Evolutionary conservation across 23 tunicate species (phyloP).

Genomic region (Halocynthia roretzi): DNA sequence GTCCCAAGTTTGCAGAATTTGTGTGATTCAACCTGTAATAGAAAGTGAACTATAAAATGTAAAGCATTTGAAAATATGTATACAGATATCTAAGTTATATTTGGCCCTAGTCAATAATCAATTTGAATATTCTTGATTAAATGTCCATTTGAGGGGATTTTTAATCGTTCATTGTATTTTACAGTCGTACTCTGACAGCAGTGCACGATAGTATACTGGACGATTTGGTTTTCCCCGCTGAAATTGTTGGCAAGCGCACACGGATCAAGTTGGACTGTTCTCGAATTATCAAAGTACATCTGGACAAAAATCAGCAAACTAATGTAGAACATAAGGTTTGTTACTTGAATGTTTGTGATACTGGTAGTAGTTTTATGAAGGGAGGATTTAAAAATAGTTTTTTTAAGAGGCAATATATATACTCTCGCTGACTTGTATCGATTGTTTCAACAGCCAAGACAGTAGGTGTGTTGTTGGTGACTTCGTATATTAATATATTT

Average conservation of each 20-base stretch:
- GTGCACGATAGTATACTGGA: slow-evolving; percentile 93
- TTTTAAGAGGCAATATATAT: no score
- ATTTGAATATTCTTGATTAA: no score
- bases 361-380: neutral
- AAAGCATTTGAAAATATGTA: no score
- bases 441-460: neutral
- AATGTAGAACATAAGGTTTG: slow-evolving; percentile 94
- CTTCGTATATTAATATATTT: neutral
- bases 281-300: slow-evolving; percentile 52
- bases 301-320: slow-evolving; percentile 85
- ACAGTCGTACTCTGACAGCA: slow-evolving; percentile 84
- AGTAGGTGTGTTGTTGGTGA: neutral
- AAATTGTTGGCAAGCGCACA: slow-evolving; percentile 88
- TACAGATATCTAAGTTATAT: no score
- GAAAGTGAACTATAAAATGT: no score
- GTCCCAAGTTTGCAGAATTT: no score
- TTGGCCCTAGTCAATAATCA: no score
- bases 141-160: no score
- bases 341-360: neutral
- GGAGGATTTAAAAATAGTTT: no score
- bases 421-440: neutral
- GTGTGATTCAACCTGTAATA: no score
- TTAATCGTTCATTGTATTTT: neutral
- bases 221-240: slow-evolving; percentile 92
- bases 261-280: slow-evolving; percentile 68